A percentile compares a stretch with the other conserved stretches of the same genome.
Conservation (phyloP, 2,797 vertebrate species). For the Aeoliscus strigatus region DNA sequence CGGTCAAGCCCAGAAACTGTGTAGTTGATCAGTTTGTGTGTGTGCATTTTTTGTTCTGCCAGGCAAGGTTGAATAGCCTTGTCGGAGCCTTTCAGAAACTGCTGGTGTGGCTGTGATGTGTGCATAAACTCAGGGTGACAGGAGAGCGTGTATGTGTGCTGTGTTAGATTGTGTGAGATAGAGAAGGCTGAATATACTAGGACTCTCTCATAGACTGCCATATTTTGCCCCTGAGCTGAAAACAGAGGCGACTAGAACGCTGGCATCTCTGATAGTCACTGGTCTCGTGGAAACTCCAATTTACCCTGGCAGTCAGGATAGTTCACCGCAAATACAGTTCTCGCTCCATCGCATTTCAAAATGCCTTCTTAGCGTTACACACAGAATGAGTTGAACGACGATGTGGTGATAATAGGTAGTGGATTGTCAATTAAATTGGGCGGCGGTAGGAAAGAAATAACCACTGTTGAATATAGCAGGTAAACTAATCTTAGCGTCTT, state of each 20-base stretch:
- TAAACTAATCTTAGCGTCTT: no score
- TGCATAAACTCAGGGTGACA: constrained; percentile 54
- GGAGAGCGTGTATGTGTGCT: constrained; percentile 20
- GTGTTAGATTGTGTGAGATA: constrained; percentile 39
- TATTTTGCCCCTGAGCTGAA: constrained; percentile 34
- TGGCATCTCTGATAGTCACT: constrained; percentile 17
- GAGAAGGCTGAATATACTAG: constrained; percentile 63
- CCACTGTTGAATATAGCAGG: no score
- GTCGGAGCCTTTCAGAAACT: constrained; percentile 69
- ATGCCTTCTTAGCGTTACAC: neutral
- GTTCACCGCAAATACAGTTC: neutral
- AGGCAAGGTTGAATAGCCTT: constrained; percentile 61
- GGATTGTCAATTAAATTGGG: no score
- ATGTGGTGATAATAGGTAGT: no score
- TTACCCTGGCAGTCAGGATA: constrained; percentile 7
- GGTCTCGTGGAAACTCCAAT: constrained; percentile 16
- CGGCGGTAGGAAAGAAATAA: neutral
- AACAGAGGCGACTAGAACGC: constrained; percentile 23
- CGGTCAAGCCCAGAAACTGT: constrained; percentile 60
- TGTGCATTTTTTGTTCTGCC: constrained; percentile 37
- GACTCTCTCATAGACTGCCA: constrained; percentile 46
- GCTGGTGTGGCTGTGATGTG: constrained; percentile 74
- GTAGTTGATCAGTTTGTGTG: constrained; percentile 28
- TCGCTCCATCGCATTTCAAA: neutral
- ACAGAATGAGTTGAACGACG: no score